Base-by-base conservation (phyloP, 1,140 invertebrate species). In the Pissodes strobi region DNA sequence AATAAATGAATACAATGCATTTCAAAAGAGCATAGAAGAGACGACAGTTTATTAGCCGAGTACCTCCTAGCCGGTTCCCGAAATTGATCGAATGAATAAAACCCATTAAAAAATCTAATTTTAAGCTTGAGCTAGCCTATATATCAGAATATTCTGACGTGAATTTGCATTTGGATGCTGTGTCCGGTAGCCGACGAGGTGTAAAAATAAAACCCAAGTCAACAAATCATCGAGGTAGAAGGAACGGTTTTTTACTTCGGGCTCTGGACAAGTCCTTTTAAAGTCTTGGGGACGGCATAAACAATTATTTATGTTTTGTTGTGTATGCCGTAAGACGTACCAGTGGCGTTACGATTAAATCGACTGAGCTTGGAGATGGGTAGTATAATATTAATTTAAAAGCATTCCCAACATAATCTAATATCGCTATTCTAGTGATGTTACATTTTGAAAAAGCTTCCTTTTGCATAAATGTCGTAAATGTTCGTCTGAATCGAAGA, bases 81-180 rank as follows among this genome's bases (percentile, higher is more conserved):
- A 37, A 53, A 8, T 53, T 6, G 25, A 17, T 9, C 38, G 22
- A 23, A 46, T 27, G 13, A 46, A 27, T 37, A 59, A 59, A 46
- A 59, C 22, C 56, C 25, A 46, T 59, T 46, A 45, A 46, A 52
- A 59, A 59, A 48, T 69, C 49, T 69, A 69, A 67, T 64, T 66
- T 67, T 69, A 69, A 69, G 61, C 68, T 61, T 51, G 55, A 66
- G 52, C 64, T 66, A 66, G 61, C 59, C 55, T 57, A 70, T 70
- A 66, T 68, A 70, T 70, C 66, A 70, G 53, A 53, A 57, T 58
- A 59, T 59, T 61, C 53, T 70, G 65, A 69, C 68, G 27, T 46
- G 66, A 64, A 67, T 67, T 70, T 70, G 67, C 67, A 69, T 69
- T 69, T 59, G 49, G 60, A 63, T 61, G 41, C 30, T 55, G 64